Conservation (phyloP, 2,797 vertebrate genomes). For the Lacerta bilineata region DNA sequence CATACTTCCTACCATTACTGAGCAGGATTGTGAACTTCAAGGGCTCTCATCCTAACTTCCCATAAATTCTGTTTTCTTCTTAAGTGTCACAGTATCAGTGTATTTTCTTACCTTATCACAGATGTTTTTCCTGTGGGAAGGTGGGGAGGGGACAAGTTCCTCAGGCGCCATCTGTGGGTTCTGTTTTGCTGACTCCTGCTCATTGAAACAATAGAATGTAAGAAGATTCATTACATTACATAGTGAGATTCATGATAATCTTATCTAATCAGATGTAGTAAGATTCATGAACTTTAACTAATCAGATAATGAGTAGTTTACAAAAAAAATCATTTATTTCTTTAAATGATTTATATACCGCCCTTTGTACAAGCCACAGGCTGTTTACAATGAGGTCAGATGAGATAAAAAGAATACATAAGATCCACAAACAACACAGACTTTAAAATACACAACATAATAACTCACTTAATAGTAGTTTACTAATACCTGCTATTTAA, state of each 20-base stretch:
- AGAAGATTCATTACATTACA: neutral
- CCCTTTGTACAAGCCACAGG: too few relatives aligned
- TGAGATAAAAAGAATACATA: too few relatives aligned
- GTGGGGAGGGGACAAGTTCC: neutral
- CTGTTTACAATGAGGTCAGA: too few relatives aligned
- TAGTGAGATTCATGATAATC: neutral
- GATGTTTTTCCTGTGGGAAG: neutral
- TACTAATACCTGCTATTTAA: neutral
- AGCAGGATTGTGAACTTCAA: neutral
- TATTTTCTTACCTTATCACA: constrained; percentile 16
- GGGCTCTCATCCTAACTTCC: neutral
- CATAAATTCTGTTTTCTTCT: neutral
- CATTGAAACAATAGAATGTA: neutral
- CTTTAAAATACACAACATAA: too few relatives aligned
- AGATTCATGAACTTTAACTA: neutral
- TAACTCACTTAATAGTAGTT: too few relatives aligned
- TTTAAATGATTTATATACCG: too few relatives aligned
- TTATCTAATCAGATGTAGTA: neutral
- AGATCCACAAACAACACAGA: too few relatives aligned
- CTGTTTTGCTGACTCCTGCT: neutral
- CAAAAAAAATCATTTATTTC: neutral
- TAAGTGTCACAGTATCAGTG: neutral
- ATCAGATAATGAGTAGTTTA: neutral
- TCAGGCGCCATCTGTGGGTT: neutral
- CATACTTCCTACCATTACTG: neutral